These are phyloP conservation scores for Andrena bucephala DNA, from an alignment of 2,888 invertebrate genomes.

Conservation along the genomic window DNA sequence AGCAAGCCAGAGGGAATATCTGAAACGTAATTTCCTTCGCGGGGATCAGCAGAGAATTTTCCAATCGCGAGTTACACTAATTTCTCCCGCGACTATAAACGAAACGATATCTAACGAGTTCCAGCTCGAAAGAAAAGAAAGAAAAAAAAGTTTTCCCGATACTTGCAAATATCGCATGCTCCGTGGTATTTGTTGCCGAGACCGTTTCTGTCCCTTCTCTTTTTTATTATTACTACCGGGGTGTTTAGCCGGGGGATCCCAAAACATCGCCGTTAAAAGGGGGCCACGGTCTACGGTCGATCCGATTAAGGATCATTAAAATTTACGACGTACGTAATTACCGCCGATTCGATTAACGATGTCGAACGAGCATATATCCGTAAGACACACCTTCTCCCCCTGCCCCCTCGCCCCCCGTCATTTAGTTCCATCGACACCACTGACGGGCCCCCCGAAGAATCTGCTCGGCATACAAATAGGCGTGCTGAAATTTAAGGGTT, in stretches of 20 bases:
- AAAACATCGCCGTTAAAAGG: constrained; percentile 49
- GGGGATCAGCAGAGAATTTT: neutral
- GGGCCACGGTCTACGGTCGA: constrained; percentile 39
- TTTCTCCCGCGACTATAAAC: neutral
- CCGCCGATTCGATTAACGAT: constrained; percentile 76
- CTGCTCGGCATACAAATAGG: constrained; percentile 74
- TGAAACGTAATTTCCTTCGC: neutral
- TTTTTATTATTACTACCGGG: neutral
- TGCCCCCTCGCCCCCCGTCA: constrained; percentile 57
- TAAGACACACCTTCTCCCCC: constrained; percentile 63
- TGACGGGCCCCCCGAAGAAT: constrained; percentile 69
- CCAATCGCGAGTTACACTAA: neutral
- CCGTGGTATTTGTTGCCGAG: constrained; percentile 22
- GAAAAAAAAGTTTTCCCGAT: neutral
- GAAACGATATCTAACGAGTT: neutral
- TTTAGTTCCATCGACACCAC: constrained; percentile 71
- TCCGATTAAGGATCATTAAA: constrained; percentile 75
- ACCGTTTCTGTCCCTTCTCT: neutral
- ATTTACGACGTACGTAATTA: constrained; percentile 77
- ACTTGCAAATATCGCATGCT: neutral
- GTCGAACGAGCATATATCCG: constrained; percentile 70
- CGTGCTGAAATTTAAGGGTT: constrained; percentile 60
- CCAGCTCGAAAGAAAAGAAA: neutral
- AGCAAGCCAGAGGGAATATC: too few species aligned
- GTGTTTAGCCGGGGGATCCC: constrained; percentile 56